Evolutionary conservation across 1,140 invertebrate genomes (phyloP), one percentile per base, ranked within the genome.

Genomic region (Drosophila guanche): DNA sequence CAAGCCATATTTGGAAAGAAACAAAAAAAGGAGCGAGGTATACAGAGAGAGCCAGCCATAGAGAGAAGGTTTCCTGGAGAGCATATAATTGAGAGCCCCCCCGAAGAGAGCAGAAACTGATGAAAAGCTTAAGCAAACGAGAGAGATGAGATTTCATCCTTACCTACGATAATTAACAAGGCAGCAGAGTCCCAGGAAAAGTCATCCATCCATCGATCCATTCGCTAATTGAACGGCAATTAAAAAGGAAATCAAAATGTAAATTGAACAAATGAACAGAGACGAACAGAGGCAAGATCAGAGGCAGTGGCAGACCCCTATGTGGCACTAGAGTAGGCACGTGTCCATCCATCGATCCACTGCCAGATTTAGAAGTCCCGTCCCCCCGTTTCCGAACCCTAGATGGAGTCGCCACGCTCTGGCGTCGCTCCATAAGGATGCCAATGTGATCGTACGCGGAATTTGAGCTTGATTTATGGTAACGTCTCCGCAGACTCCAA

Each of bases 401-500:
- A 68, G 62, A 69, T 48, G 66, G 66, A 51, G 25, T 48, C 50
- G 51, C 66, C 63, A 66, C 60, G 63, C 40, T 67, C 47, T 37
- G 46, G 43, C 65, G 59, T 46, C 60, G 29, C 51, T 48, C 7
- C 16, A 55, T 68, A 68, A 56, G 66, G 66, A 68, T 56, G 50
- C 62, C 63, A 22, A 37, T 42, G 50, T 41, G 65, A 46, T 68
- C 61, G 65, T 67, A 66, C 61, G 60, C 48, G 65, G 65, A 66
- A 68, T 68, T 67, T 29, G 20, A 68, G 25, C 47, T 56, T 65
- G 63, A 29, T 69, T 56, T 69, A 69, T 68, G 66, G 66, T 16
- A 54, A 67, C 50, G 43, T 37, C 42, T 12, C 16, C 12, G 48
- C 54, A 56, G 55, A 79, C 62, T 3, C 78, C 77, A 54, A 33